phyloP scores from a whole-genome alignment of 2,888 invertebrate species.

The Odontocerum albicorne region DNA sequence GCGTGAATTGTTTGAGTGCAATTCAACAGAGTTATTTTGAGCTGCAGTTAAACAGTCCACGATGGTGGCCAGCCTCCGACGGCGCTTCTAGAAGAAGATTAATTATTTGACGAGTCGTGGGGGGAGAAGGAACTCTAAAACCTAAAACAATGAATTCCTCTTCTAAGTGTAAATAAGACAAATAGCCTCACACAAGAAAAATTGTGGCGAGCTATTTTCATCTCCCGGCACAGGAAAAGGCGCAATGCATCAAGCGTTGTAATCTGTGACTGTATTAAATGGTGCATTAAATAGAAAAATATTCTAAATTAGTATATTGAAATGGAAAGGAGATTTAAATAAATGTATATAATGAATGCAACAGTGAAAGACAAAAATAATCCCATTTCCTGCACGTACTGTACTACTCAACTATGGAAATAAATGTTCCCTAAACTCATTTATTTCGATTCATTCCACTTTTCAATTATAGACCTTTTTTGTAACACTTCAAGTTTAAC shows the following conservation, averaged over 20 bases:
- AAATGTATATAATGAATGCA: not conserved
- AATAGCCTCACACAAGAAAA: too few species aligned
- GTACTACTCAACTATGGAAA: not conserved
- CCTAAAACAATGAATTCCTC: too few species aligned
- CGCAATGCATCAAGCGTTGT: slow-evolving; percentile 5
- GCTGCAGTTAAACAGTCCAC: too few species aligned
- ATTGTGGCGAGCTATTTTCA: too few species aligned
- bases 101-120: too few species aligned
- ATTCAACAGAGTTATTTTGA: too few species aligned
- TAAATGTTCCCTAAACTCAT: slow-evolving; percentile 5
- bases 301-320: not conserved
- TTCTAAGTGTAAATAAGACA: too few species aligned
- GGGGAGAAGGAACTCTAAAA: too few species aligned
- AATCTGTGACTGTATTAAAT: slow-evolving; percentile 2
- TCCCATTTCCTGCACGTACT: slow-evolving; percentile 3
- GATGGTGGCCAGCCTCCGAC: too few species aligned
- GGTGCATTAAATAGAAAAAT: slow-evolving; percentile 9
- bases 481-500: not conserved
- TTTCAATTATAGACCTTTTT: slow-evolving; percentile 7
- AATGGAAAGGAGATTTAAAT: not conserved
- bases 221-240: not conserved
- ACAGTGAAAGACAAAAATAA: not conserved
- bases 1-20: too few species aligned
- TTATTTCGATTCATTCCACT: slow-evolving; percentile 11
- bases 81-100: too few species aligned